These are phyloP conservation scores for Brachypodius melanocephalos DNA, from an alignment of 2,113 vertebrate species.

Conservation along the genomic window DNA sequence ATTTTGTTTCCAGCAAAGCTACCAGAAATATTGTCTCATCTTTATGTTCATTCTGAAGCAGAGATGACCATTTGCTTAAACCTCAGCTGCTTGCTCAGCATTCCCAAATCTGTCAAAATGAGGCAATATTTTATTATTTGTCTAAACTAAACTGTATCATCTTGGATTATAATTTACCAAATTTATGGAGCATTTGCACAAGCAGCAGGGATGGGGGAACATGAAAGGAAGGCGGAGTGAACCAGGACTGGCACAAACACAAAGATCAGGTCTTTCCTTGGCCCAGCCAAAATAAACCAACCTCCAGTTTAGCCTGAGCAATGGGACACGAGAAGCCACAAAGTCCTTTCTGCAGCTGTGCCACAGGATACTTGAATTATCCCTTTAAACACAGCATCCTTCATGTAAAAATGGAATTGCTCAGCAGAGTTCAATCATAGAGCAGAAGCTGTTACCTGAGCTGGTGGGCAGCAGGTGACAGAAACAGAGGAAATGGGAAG, in stretches of 20 bases:
- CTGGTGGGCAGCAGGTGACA: neutral
- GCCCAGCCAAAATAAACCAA: neutral
- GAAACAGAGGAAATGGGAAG: neutral
- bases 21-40: neutral
- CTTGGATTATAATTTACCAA: neutral
- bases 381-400: neutral
- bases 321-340: neutral
- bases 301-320: neutral
- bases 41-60: neutral
- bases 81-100: neutral
- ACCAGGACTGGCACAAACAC: neutral
- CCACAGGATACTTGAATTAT: neutral
- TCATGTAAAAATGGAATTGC: neutral
- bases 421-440: fast-evolving
- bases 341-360: neutral
- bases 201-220: neutral
- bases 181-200: neutral
- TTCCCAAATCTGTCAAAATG: neutral
- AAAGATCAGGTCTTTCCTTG: neutral
- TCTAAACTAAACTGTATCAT: neutral
- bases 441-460: neutral
- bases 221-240: neutral
- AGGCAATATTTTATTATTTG: neutral
- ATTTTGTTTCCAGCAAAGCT: neutral
- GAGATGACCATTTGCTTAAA: neutral